Evolutionary conservation across 2,888 invertebrate genomes (phyloP), one percentile per base, ranked within the genome.

Genomic region (Himalopsyche anomala): DNA sequence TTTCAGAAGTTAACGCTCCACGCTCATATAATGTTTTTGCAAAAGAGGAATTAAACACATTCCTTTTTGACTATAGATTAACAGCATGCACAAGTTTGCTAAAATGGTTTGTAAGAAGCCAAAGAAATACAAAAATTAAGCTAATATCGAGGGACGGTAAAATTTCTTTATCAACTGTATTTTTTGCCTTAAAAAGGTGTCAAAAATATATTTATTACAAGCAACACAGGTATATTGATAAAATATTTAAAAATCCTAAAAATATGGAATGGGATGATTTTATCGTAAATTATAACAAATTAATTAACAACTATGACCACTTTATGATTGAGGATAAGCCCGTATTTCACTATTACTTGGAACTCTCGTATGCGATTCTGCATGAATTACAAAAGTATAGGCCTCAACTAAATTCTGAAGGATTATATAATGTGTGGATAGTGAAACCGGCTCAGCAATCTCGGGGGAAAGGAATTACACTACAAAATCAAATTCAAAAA

Each of bases 361-460:
- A 90, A 1, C 92, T 92, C 80, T 93, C 95, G 15, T 94, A 93
- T 89, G 93, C 92, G 89, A 91, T 95, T 86, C 90, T 96, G 11
- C 92, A 93, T 87, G 93, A 94, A 89, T 92, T 96, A 40, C 92
- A 92, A 86, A 92, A 91, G 84, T 93, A 93, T 89, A 94, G 94
- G 89, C 95, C 95, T 0, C 95, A 95, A 90, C 91, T 96, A 83
- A 93, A 94, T 87, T 94, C 95, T 90, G 98, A 98, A 91, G 98
- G 98, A 0, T 94, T 94, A 89, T 94, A 95, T 90, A 97, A 98
- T 91, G 95, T 98, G 89, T 98, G 98, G 98, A 97, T 98, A 87
- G 94, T 98, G 79, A 98, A 98, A 91, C 98, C 98, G 0, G 96
- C 96, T 3, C 95, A 96, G 90, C 95, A 96, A 89, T 97, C 96